These are phyloP conservation scores for Heteromurus nitidus DNA, from an alignment of 2,888 invertebrate species.

Conservation along the genomic window DNA sequence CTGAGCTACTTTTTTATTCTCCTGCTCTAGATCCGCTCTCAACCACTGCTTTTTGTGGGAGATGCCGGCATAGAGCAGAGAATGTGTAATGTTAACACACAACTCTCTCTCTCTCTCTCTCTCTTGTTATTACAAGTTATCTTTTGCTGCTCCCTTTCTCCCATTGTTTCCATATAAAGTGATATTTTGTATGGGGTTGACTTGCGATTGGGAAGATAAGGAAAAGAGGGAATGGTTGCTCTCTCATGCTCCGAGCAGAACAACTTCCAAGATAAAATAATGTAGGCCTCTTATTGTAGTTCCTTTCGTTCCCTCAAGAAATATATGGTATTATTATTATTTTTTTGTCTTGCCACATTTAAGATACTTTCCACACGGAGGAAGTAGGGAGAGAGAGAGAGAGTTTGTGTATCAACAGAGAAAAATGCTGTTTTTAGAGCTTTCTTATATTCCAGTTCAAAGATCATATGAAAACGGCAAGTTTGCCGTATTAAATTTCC, in stretches of 20 bases:
- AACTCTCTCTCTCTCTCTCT: not conserved
- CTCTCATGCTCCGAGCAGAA: constrained; percentile 16
- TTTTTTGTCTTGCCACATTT: not conserved
- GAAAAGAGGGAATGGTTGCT: constrained; percentile 23
- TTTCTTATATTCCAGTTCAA: no score
- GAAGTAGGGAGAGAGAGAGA: not conserved
- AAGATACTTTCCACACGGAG: not conserved
- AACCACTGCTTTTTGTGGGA: no score
- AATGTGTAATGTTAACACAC: no score
- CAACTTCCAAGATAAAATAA: constrained; percentile 7
- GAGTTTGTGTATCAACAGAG: not conserved
- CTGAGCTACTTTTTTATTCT: no score
- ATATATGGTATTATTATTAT: not conserved
- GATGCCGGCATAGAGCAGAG: no score
- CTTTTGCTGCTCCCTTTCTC: not conserved
- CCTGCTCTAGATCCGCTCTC: no score
- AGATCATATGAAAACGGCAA: no score
- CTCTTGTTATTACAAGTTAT: not conserved
- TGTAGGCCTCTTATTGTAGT: not conserved
- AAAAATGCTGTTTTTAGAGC: no score
- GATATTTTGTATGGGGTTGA: constrained; percentile 37
- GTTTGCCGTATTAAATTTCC: no score
- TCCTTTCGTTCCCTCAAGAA: not conserved
- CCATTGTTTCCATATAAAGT: constrained; percentile 40
- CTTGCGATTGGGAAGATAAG: constrained; percentile 28